Conservation (phyloP, 2,888 invertebrate species). For the Augiades crinisus region DNA sequence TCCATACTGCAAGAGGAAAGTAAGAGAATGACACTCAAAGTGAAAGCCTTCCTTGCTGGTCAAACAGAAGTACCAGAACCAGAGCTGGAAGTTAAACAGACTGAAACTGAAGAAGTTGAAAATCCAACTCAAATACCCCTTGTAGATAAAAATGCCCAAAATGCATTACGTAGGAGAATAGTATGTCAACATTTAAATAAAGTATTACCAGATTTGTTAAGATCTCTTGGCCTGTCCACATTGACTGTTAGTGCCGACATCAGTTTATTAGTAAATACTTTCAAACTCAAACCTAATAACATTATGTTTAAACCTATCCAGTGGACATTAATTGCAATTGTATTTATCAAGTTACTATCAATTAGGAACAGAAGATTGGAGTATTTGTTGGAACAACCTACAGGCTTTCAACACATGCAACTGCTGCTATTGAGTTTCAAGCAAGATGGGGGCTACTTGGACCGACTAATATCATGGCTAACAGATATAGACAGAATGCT, state of each 20-base stretch:
- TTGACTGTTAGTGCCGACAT: constrained; percentile 68
- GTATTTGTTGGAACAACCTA: constrained; percentile 51
- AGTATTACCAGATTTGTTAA: constrained; percentile 81
- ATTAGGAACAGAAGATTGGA: constrained; percentile 57
- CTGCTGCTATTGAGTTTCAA: constrained; percentile 72
- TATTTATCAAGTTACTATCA: constrained; percentile 84
- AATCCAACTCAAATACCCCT: constrained; percentile 80
- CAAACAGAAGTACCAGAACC: constrained; percentile 59
- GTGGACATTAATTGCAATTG: constrained; percentile 86
- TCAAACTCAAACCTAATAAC: constrained; percentile 85
- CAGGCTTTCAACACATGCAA: constrained; percentile 65
- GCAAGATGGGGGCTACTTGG: constrained; percentile 73
- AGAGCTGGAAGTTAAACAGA: constrained; percentile 26
- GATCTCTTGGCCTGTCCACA: constrained; percentile 67
- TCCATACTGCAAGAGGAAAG: constrained; percentile 82
- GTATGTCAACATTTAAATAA: constrained; percentile 85
- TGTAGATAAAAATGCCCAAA: constrained; percentile 85
- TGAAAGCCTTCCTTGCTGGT: constrained; percentile 83
- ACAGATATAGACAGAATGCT: constrained; percentile 72
- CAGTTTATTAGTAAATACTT: constrained; percentile 81
- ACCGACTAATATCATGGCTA: constrained; percentile 72
- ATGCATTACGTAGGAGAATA: constrained; percentile 84
- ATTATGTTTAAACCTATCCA: constrained; percentile 86
- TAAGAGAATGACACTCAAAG: constrained; percentile 83
- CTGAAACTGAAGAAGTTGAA: constrained; percentile 45